Percentiles rank a stretch among this genome's conserved stretches.
Evolutionary conservation across 2,888 invertebrate genomes (phyloP).

Genomic region (Pimpla rufipes): DNA sequence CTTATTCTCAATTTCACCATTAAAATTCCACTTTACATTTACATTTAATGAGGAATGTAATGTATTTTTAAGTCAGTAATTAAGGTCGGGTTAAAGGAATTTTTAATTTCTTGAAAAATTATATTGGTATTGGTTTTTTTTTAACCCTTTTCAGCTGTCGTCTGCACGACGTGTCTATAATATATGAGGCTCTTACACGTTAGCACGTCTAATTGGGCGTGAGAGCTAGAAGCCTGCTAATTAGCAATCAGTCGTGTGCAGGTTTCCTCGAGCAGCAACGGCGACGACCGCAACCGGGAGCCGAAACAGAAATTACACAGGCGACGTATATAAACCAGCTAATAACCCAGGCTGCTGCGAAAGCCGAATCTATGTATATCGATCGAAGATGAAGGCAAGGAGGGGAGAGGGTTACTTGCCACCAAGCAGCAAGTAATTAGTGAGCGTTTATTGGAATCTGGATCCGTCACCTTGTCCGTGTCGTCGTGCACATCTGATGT

Average conservation of each 20-base stretch:
- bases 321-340: slow-evolving; percentile 26
- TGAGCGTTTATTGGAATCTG: slow-evolving; percentile 34
- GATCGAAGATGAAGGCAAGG: slow-evolving; percentile 17
- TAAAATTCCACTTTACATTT: no score
- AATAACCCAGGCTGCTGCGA: slow-evolving; percentile 17
- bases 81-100: background rate
- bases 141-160: background rate
- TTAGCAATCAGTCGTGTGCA: slow-evolving; percentile 35
- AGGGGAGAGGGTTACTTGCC: background rate
- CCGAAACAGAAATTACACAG: slow-evolving; percentile 29
- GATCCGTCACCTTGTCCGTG: slow-evolving; percentile 23
- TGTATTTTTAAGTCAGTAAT: background rate
- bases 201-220: slow-evolving; percentile 35
- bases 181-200: slow-evolving; percentile 11
- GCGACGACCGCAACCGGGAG: slow-evolving; percentile 19
- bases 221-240: slow-evolving; percentile 21
- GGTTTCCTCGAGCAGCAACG: slow-evolving; percentile 31
- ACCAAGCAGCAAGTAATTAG: slow-evolving; percentile 32
- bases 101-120: background rate
- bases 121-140: background rate
- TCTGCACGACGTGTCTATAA: slow-evolving; percentile 3
- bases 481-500: slow-evolving; percentile 32
- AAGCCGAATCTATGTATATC: slow-evolving; percentile 27
- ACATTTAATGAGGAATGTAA: no score
- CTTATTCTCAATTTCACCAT: no score